Evolutionary conservation across 2,888 invertebrate species (phyloP), one percentile per base, ranked within the genome.

Genomic region (Thymelicus acteon): DNA sequence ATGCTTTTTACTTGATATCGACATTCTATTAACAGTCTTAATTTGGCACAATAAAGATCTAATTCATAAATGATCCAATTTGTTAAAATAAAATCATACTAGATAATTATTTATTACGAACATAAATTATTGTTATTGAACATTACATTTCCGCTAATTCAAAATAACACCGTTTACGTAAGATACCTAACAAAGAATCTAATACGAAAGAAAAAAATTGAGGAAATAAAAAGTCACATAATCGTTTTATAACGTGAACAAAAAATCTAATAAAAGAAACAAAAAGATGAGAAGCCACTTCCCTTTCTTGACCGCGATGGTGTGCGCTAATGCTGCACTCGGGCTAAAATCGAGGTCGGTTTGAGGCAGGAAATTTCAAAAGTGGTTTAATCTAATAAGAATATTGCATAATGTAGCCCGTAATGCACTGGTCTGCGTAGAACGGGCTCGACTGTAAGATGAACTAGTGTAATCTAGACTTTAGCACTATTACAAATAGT

Each of bases 321-420:
- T 10, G 40, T 31, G 39, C 49, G 37, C 15, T 37, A 61, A 47
- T 37, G 54, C 61, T 57, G 31, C 52, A 44, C 15, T 37, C 47
- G 10, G 57, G 37, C 48, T 57, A 7, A 69, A 63, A 75, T 74
- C 64, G 72, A 74, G 75, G 72, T 73, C 73, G 72, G 31, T 68
- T 39, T 60, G 69, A 60, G 62, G 57, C 69, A 71, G 72, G 52
- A 60, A 71, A 60, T 75, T 74, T 72, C 72, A 71, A 75, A 73
- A 74, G 71, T 73, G 64, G 72, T 71, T 65, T 72, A 70, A 70
- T 70, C 69, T 70, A 72, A 54, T 62, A 68, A 62, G 71, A 68
- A 62, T 65, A 63, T 74, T 74, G 68, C 73, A 58, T 65, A 72
- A 75, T 49, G 58, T 15, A 64, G 64, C 69, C 24, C 48, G 72